These are phyloP conservation scores for Phylloscopus trochilus DNA, from an alignment of 2,113 vertebrate species.

Conservation along the genomic window DNA sequence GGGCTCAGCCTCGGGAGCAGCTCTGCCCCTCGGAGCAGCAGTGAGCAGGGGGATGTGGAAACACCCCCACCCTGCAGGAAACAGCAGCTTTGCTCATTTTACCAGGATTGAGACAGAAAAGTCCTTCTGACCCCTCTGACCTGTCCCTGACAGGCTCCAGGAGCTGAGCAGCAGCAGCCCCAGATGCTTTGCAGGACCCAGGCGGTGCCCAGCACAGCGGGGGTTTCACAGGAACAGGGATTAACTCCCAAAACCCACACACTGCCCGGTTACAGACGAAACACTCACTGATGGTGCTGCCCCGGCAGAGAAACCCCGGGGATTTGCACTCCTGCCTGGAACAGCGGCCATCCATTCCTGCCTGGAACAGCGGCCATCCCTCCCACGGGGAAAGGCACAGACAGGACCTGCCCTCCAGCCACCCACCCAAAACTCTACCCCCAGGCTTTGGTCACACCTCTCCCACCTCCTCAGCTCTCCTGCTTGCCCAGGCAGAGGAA, in stretches of 20 bases:
- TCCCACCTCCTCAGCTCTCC: background rate
- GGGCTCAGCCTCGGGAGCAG: background rate
- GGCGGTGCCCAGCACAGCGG: accelerated
- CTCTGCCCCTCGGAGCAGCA: background rate
- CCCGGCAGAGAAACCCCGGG: background rate
- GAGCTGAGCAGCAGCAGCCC: background rate
- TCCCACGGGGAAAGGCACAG: background rate
- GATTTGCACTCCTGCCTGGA: background rate
- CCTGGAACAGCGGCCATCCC: background rate
- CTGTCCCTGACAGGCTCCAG: accelerated
- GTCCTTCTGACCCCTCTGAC: background rate
- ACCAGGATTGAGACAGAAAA: background rate
- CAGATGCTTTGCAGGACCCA: background rate
- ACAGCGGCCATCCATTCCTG: background rate
- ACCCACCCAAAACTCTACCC: background rate
- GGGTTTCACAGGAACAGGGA: background rate
- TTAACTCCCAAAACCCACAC: accelerated
- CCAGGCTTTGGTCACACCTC: background rate
- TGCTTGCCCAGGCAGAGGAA: background rate
- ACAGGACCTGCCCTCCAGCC: accelerated
- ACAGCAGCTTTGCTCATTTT: background rate
- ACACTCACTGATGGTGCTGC: accelerated
- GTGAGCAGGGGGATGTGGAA: background rate
- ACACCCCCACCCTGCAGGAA: background rate
- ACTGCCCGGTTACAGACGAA: accelerated